phyloP scores from a whole-genome alignment of 1,140 invertebrate genomes.

The Camponotus floridanus region DNA sequence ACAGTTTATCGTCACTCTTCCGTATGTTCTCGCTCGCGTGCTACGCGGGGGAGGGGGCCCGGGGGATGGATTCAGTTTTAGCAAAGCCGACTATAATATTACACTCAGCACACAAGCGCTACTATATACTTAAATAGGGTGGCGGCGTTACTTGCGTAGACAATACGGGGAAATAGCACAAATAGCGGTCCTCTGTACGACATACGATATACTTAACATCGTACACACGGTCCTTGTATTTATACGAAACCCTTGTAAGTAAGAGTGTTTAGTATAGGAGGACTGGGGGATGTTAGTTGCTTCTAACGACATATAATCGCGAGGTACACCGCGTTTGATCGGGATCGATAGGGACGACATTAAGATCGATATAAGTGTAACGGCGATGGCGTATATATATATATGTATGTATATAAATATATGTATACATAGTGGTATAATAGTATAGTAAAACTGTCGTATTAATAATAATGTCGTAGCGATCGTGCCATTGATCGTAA shows the following conservation, averaged over 20 bases:
- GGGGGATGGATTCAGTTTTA: slow-evolving; percentile 10
- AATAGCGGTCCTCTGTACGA: slow-evolving; percentile 5
- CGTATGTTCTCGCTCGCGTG: slow-evolving; percentile 34
- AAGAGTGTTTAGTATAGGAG: slow-evolving; percentile 1
- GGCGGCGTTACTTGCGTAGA: slow-evolving; percentile 19
- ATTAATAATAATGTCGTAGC: slow-evolving; percentile 26
- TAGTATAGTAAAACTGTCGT: slow-evolving; percentile 8
- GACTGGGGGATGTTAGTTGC: neutral
- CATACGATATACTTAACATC: neutral
- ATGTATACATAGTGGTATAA: neutral
- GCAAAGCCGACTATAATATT: slow-evolving; percentile 45
- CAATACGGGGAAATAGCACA: slow-evolving; percentile 29
- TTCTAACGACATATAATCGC: slow-evolving; percentile 27
- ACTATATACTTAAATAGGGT: slow-evolving; percentile 17
- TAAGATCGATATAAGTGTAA: slow-evolving; percentile 35
- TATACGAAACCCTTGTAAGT: neutral
- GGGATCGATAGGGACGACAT: slow-evolving; percentile 19
- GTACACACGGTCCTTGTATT: slow-evolving; percentile 20
- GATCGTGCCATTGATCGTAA: slow-evolving; percentile 20
- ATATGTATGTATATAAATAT: neutral
- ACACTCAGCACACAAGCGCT: neutral
- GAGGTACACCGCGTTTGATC: slow-evolving; percentile 26
- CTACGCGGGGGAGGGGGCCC: neutral
- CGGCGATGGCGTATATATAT: neutral
- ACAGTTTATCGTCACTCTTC: slow-evolving; percentile 80